phyloP scores from a whole-genome alignment of 1,140 invertebrate genomes.

The Epicauta chinensis region DNA sequence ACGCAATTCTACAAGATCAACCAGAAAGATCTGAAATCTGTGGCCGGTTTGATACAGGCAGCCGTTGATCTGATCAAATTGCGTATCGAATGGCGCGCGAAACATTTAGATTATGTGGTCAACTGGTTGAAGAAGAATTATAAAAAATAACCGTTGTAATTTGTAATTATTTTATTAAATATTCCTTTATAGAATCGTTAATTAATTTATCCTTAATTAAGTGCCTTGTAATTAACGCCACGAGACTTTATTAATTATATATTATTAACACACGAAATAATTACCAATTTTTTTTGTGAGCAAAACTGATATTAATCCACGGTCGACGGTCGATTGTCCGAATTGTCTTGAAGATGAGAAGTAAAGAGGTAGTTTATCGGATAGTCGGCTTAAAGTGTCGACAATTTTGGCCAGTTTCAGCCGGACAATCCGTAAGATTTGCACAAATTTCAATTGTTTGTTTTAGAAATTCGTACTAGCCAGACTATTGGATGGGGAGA shows the following conservation, averaged over 20 bases:
- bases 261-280: too few relatives aligned
- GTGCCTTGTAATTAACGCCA: background rate
- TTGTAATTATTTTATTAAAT: background rate
- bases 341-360: too few relatives aligned
- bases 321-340: too few relatives aligned
- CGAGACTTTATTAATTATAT: too few relatives aligned
- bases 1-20: conserved; percentile 34
- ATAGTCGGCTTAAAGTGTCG: too few relatives aligned
- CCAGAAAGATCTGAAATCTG: conserved; percentile 29
- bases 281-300: too few relatives aligned
- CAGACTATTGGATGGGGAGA: background rate
- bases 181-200: background rate
- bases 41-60: conserved; percentile 30
- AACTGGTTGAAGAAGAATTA: conserved; percentile 30
- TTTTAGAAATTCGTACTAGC: conserved; percentile 3
- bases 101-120: conserved; percentile 31
- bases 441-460: background rate
- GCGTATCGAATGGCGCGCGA: conserved; percentile 32
- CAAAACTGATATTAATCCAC: too few relatives aligned
- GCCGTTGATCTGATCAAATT: conserved; percentile 35
- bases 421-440: too few relatives aligned
- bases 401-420: too few relatives aligned
- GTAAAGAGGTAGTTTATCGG: too few relatives aligned
- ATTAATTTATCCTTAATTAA: background rate
- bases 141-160: background rate